Conservation (phyloP, 2,797 vertebrate species). For the Tinamus major region DNA sequence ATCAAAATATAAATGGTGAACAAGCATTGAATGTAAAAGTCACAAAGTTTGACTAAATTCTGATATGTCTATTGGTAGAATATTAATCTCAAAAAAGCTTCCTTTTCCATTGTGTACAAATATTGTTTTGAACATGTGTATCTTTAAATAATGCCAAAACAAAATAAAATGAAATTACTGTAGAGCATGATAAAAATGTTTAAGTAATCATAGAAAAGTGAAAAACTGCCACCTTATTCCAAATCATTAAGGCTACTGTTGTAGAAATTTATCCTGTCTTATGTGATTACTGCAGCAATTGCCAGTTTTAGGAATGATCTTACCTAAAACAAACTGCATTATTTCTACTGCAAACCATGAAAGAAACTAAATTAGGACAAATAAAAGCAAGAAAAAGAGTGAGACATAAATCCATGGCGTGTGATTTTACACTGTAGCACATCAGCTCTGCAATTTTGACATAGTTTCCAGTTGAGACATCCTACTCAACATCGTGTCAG, state of each 20-base stretch:
- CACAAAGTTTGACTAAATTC: slow-evolving; percentile 10
- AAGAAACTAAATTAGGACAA: slow-evolving; percentile 18
- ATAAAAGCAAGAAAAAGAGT: background rate
- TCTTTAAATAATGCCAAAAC: slow-evolving; percentile 25
- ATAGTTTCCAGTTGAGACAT: background rate
- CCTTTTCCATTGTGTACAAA: background rate
- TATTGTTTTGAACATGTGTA: background rate
- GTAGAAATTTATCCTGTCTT: background rate
- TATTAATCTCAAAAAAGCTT: slow-evolving; percentile 27
- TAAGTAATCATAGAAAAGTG: slow-evolving; percentile 16
- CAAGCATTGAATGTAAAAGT: slow-evolving; percentile 5
- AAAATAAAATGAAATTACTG: background rate
- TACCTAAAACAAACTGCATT: background rate
- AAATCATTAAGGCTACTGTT: slow-evolving; percentile 2
- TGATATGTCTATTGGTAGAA: background rate
- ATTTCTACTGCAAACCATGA: background rate
- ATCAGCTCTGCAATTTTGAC: background rate
- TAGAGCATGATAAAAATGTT: background rate
- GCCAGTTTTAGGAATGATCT: background rate
- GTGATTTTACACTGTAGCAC: background rate
- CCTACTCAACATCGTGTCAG: background rate
- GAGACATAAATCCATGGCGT: background rate
- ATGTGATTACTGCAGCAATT: background rate
- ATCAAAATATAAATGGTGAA: background rate
- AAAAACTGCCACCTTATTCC: background rate